A percentile compares a stretch with the other conserved stretches of the same genome.
Evolutionary conservation across 2,888 invertebrate genomes (phyloP).

Genomic region (Spodoptera picta): DNA sequence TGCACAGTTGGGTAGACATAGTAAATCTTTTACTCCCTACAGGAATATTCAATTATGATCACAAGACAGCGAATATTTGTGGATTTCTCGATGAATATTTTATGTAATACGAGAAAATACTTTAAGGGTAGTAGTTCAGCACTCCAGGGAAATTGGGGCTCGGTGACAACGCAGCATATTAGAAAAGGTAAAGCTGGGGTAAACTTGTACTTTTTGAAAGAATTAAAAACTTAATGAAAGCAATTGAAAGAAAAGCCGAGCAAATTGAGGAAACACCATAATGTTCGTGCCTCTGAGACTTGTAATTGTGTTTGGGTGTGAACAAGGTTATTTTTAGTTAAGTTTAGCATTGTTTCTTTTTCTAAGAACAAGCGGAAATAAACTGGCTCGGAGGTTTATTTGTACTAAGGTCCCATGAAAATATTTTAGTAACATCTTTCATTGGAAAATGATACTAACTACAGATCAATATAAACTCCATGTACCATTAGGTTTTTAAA

Average conservation of each 20-base stretch:
- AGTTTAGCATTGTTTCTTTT: not conserved
- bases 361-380: too few relatives aligned
- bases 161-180: conserved; percentile 19
- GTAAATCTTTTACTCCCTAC: not conserved
- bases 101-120: not conserved
- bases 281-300: conserved; percentile 1
- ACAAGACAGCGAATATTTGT: conserved; percentile 9
- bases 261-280: conserved; percentile 20
- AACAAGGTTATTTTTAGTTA: conserved; percentile 10
- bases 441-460: too few relatives aligned
- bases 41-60: conserved; percentile 19
- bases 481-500: too few relatives aligned
- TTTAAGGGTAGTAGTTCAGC: conserved; percentile 7
- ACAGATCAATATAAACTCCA: too few relatives aligned
- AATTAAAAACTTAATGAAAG: conserved; percentile 26
- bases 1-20: too few relatives aligned
- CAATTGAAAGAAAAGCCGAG: conserved; percentile 8
- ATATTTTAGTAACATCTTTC: too few relatives aligned
- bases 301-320: conserved; percentile 13
- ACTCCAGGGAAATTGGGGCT: conserved; percentile 29
- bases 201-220: conserved; percentile 4
- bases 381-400: too few relatives aligned
- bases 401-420: too few relatives aligned
- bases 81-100: conserved; percentile 14
- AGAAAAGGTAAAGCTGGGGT: conserved; percentile 23